Base-by-base conservation (phyloP, 2,113 vertebrate genomes). In the Nerophis lumbriciformis region DNA sequence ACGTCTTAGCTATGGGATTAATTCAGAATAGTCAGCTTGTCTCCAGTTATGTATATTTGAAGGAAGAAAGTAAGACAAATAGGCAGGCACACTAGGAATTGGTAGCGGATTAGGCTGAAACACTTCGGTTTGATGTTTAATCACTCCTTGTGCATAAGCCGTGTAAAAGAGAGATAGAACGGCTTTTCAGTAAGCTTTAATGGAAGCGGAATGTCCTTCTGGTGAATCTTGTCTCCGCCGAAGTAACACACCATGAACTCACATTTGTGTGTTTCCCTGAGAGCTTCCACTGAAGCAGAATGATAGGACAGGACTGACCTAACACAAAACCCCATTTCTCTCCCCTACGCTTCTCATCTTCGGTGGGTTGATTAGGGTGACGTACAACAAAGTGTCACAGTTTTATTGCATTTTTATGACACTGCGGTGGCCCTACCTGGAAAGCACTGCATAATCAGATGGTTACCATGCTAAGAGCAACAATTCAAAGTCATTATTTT, bases 51-150 rank as follows among this genome's bases (percentile, higher is more conserved):
- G 59, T 62, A 53, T 49, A 61, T 51, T 48, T 53, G 66, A 63
- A 50, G 60, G 66, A 73, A 79, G 60, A 66, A 66, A 76, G 67
- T 44, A 35, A 59, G 67, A 64, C 70, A 63, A 75, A 71, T 55
- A 50, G 37, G 36, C 37, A 53, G 44, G 61, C 61, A 61, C 49
- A 76, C 59, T 45, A 68, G 61, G 70, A 78, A 65, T 47, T 60
- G 58, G 50, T 63, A 67, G 69, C 66, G 77, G 81, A 81, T 84
- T 82, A 69, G 65, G 65, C 37, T 68, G 61, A 68, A 74, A 66
- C 68, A 71, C 73, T 75, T 85, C 79, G 78, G 75, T 75, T 85
- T 80, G 78, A 81, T 81, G 84, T 83, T 66, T 84, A 85, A 85
- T 83, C 84, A 70, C 80, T 85, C 78, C 39, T 69, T 44, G 52